Conservation (phyloP, 2,113 vertebrate genomes). For the Ochotona princeps region DNA sequence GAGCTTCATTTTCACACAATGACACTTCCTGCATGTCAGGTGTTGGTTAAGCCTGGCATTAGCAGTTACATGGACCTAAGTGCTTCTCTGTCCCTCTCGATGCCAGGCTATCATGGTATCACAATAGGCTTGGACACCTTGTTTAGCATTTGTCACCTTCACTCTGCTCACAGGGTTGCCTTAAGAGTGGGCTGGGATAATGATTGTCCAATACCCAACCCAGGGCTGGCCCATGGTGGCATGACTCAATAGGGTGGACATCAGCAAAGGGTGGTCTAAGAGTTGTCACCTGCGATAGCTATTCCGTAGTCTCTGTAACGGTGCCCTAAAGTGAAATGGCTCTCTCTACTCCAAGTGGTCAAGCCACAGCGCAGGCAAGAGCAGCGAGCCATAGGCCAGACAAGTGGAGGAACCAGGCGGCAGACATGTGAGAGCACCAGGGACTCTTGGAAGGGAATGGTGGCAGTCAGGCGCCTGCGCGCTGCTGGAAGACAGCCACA, state of each 20-base stretch:
- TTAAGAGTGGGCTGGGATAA: not conserved
- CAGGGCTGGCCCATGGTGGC: accelerated
- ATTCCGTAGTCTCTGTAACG: accelerated
- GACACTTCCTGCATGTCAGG: not conserved
- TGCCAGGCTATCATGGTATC: not conserved
- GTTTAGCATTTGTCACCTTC: not conserved
- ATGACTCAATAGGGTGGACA: not conserved
- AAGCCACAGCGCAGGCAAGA: not conserved
- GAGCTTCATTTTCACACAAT: not conserved
- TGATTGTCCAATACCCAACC: not conserved
- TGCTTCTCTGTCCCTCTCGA: not conserved
- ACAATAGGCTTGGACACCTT: not conserved
- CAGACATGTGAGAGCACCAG: too few species aligned
- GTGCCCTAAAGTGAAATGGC: not conserved
- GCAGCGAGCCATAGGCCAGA: not conserved
- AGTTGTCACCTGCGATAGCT: not conserved
- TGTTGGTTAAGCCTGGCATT: not conserved
- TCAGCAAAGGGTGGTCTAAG: not conserved
- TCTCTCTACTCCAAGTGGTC: too few species aligned
- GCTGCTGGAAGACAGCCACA: not conserved
- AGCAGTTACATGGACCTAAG: not conserved
- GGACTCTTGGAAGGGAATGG: accelerated
- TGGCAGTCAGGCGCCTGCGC: accelerated
- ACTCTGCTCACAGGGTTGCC: not conserved
- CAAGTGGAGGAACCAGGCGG: not conserved